These are phyloP conservation scores for Eueremaeus valkanovi DNA, from an alignment of 2,888 invertebrate species.

Conservation along the genomic window DNA sequence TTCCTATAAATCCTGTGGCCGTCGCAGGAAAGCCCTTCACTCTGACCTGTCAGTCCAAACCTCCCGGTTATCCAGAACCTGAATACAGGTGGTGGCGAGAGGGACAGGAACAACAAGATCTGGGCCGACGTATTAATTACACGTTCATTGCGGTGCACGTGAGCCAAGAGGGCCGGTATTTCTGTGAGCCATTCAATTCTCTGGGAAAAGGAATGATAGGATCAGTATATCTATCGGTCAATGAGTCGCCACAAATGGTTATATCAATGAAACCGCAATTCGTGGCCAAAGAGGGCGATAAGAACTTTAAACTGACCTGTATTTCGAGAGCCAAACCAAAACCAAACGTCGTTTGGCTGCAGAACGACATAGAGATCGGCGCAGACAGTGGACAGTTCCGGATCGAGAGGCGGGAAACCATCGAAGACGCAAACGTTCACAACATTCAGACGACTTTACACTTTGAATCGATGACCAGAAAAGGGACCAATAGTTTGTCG, in stretches of 20 bases:
- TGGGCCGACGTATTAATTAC: conserved; percentile 74
- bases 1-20: conserved; percentile 46
- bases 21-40: conserved; percentile 57
- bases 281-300: conserved; percentile 65
- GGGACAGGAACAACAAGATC: conserved; percentile 60
- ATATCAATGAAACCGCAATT: conserved; percentile 62
- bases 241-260: conserved; percentile 80
- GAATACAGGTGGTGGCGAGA: conserved; percentile 82
- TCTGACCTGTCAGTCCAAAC: conserved; percentile 75
- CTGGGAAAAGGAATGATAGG: conserved; percentile 80
- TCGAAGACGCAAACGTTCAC: conserved; percentile 69
- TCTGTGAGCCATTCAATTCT: conserved; percentile 84
- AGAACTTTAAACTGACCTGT: conserved; percentile 73
- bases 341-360: conserved; percentile 77
- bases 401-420: conserved; percentile 70
- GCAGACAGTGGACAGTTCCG: conserved; percentile 63
- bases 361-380: conserved; percentile 55
- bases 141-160: conserved; percentile 79
- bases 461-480: conserved; percentile 71
- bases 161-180: conserved; percentile 72
- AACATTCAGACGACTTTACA: conserved; percentile 76
- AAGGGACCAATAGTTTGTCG: conserved; percentile 48
- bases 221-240: conserved; percentile 75
- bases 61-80: conserved; percentile 88
- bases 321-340: conserved; percentile 83